Percentiles rank a stretch among this genome's conserved stretches.
phyloP scores from a whole-genome alignment of 2,113 vertebrate genomes.

The Noturus placidus region DNA sequence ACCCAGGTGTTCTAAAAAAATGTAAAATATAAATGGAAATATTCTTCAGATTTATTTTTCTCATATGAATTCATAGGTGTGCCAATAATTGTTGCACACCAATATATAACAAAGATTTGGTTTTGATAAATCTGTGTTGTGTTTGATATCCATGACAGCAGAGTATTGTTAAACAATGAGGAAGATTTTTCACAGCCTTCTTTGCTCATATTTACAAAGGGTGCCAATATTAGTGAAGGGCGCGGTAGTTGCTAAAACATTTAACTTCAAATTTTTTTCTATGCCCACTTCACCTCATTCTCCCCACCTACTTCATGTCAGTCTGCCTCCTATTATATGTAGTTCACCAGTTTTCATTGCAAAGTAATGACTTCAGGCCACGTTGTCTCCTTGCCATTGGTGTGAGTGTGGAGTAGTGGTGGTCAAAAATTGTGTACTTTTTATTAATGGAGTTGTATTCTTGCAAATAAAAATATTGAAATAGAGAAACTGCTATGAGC shows the following conservation, averaged over 20 bases:
- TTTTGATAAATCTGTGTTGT: too few relatives aligned
- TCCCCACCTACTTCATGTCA: not conserved
- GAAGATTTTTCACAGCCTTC: too few relatives aligned
- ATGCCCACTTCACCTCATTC: not conserved
- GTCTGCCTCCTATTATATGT: not conserved
- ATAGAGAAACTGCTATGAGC: not conserved
- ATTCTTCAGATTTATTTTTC: too few relatives aligned
- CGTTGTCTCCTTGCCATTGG: not conserved
- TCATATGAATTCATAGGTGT: too few relatives aligned
- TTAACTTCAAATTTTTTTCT: not conserved
- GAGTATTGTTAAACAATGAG: too few relatives aligned
- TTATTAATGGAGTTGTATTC: not conserved
- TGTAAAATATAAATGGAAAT: too few relatives aligned
- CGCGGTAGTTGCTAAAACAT: not conserved
- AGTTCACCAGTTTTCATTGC: not conserved
- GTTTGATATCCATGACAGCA: too few relatives aligned
- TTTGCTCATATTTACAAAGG: too few relatives aligned
- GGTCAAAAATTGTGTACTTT: not conserved
- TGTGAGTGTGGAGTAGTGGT: conserved; percentile 4
- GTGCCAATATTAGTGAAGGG: too few relatives aligned
- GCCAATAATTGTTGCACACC: too few relatives aligned
- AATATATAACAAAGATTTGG: too few relatives aligned
- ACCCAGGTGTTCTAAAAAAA: too few relatives aligned
- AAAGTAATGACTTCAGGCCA: not conserved
- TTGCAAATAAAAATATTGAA: not conserved